Percentiles rank a stretch among this genome's conserved stretches.
Conservation (phyloP, 1,140 invertebrate species). For the Choristoneura fumiferana region DNA sequence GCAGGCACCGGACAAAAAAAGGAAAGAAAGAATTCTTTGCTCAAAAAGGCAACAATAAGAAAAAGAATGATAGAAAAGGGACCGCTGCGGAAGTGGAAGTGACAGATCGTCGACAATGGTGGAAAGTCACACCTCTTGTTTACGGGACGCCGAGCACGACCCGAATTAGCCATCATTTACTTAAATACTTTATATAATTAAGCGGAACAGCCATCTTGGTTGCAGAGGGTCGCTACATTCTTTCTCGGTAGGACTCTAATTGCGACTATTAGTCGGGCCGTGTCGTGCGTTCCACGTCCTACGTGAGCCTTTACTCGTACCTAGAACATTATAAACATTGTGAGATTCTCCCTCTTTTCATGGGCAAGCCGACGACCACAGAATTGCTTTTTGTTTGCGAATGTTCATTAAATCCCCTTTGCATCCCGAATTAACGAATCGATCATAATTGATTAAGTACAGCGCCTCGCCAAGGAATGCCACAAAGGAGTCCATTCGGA, state of each 20-base stretch:
- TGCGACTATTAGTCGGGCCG: slow-evolving; percentile 37
- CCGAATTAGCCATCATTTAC: slow-evolving; percentile 75
- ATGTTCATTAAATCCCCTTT: slow-evolving; percentile 59
- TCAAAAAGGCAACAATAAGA: slow-evolving; percentile 66
- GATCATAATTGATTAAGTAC: slow-evolving; percentile 77
- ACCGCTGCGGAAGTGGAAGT: slow-evolving; percentile 64
- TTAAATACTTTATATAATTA: slow-evolving; percentile 77
- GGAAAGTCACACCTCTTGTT: slow-evolving; percentile 75
- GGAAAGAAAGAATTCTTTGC: slow-evolving; percentile 68
- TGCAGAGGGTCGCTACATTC: slow-evolving; percentile 52
- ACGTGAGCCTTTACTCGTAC: background rate
- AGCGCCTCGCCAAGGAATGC: slow-evolving; percentile 46
- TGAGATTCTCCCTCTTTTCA: background rate
- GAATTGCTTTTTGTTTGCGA: slow-evolving; percentile 20
- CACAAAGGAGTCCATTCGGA: slow-evolving; percentile 68
- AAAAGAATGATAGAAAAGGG: slow-evolving; percentile 58
- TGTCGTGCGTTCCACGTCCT: slow-evolving; percentile 2
- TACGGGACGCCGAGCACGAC: slow-evolving; percentile 52
- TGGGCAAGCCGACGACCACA: slow-evolving; percentile 1
- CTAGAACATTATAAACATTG: slow-evolving; percentile 9
- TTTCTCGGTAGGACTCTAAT: slow-evolving; percentile 52
- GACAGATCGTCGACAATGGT: slow-evolving; percentile 74
- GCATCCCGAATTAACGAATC: slow-evolving; percentile 72
- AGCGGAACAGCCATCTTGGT: slow-evolving; percentile 58
- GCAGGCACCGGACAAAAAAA: slow-evolving; percentile 52